Conservation (phyloP, 2,797 vertebrate genomes). For the Liasis olivaceus region DNA sequence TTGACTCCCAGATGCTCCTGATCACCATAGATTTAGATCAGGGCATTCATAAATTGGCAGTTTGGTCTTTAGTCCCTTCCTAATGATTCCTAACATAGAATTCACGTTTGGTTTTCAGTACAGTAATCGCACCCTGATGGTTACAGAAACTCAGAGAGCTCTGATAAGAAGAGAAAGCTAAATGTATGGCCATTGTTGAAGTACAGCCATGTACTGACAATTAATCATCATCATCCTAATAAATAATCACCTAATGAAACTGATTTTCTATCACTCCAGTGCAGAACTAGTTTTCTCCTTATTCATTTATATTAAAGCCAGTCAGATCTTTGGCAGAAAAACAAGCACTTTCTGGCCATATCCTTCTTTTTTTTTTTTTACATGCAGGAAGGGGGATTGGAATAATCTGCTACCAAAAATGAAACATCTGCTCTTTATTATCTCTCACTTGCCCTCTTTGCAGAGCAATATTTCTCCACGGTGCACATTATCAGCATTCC, state of each 20-base stretch:
- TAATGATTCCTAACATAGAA: background rate
- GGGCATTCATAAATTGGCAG: background rate
- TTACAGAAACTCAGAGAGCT: background rate
- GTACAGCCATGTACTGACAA: background rate
- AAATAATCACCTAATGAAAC: background rate
- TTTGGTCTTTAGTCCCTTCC: background rate
- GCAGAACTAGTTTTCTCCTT: background rate
- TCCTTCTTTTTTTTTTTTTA: background rate
- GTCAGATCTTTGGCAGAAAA: background rate
- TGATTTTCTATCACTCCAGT: background rate
- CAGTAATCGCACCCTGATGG: background rate
- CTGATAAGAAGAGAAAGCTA: background rate
- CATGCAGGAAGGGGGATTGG: background rate
- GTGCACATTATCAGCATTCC: background rate
- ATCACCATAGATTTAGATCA: background rate
- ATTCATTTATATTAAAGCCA: background rate
- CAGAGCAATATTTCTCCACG: accelerated
- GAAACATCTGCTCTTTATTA: background rate
- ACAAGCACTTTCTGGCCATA: accelerated
- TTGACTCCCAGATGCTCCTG: background rate
- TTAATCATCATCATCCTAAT: background rate
- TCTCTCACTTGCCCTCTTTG: background rate
- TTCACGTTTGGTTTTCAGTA: background rate
- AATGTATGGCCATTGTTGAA: background rate
- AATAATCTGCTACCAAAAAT: background rate